These are phyloP conservation scores for Flexamia atlantica DNA, from an alignment of 2,888 invertebrate genomes.

Conservation along the genomic window DNA sequence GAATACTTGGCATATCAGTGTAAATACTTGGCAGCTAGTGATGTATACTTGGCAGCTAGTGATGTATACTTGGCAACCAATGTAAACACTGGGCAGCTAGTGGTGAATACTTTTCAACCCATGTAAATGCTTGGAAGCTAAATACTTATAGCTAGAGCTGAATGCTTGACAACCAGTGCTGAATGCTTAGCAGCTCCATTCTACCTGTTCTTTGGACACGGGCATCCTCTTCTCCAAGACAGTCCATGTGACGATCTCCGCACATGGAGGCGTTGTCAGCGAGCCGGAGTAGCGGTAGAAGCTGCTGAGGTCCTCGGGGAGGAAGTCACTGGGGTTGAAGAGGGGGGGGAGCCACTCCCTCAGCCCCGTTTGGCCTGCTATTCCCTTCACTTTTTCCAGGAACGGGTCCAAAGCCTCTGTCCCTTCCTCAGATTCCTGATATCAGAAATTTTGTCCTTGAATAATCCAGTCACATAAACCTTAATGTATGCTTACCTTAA, in stretches of 20 bases:
- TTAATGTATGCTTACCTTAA: too few species aligned
- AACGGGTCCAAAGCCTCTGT: conserved; percentile 59
- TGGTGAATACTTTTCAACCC: too few species aligned
- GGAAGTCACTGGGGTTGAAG: conserved; percentile 74
- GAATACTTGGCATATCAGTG: too few species aligned
- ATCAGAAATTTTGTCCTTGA: background rate
- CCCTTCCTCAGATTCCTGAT: conserved; percentile 55
- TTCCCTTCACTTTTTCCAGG: conserved; percentile 35
- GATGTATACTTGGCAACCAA: too few species aligned
- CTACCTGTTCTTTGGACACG: conserved; percentile 77
- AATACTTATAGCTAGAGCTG: too few species aligned
- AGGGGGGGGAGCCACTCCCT: conserved; percentile 29
- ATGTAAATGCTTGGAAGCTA: too few species aligned
- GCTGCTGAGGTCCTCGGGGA: conserved; percentile 77
- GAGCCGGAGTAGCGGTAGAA: conserved; percentile 86
- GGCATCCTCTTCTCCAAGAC: conserved; percentile 78
- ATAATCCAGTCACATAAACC: too few species aligned
- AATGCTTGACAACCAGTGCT: too few species aligned
- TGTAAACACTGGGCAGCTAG: too few species aligned
- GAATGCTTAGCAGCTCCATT: too few species aligned
- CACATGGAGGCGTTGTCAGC: conserved; percentile 85
- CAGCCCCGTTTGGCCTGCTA: background rate
- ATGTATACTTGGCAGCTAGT: too few species aligned
- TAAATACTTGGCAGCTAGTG: too few species aligned
- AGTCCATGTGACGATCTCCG: conserved; percentile 87